Evolutionary conservation across 2,113 vertebrate species (phyloP), one percentile per base, ranked within the genome.

Genomic region (Pristiophorus japonicus): DNA sequence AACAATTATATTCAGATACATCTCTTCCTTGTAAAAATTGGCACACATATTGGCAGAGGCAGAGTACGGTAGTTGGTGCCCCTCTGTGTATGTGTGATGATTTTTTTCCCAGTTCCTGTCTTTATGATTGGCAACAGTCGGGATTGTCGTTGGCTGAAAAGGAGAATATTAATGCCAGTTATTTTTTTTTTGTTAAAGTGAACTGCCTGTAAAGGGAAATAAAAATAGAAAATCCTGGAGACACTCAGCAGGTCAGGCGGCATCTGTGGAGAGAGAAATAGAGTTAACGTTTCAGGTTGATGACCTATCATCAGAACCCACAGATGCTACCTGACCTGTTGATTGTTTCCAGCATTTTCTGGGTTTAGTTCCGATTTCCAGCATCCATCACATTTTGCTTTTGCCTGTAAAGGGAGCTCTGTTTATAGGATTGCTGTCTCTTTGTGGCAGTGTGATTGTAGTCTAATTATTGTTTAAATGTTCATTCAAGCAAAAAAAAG

Each of bases 51-150:
- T 67, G 42, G 93, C 93, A 94, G 65, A 70, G 45, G 7, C 38
- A 94, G 65, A 94, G 66, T 94, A 73, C 55, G 22, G 47, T 59
- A 27, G 87, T n/a, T 59, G 87, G 55, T 90, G 47, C 55, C 87
- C 93, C 93, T 67, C 93, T 94, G 42, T 94, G 93, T 70, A 94
- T 51, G 93, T 94, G 93, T 34, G 66, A 94, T 30, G 65, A 94
- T 70, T 94, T 94, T 94, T 70, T 94, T 94, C 59, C 42, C 66
- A 94, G 93, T 94, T 94, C 93, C 93, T 94, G 93, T 70, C 93
- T 94, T 70, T 94, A 38, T 94, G 93, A 67, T 94, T 94, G 93
- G 93, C 93, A 94, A 70, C 93, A 94, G 93, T 94, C 34, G 27
- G 42, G 42, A 94, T 67, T 94, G 93, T 94, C 45, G 47, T 94